These are phyloP conservation scores for Dromius quadrimaculatus DNA, from an alignment of 2,888 invertebrate species.

Conservation along the genomic window DNA sequence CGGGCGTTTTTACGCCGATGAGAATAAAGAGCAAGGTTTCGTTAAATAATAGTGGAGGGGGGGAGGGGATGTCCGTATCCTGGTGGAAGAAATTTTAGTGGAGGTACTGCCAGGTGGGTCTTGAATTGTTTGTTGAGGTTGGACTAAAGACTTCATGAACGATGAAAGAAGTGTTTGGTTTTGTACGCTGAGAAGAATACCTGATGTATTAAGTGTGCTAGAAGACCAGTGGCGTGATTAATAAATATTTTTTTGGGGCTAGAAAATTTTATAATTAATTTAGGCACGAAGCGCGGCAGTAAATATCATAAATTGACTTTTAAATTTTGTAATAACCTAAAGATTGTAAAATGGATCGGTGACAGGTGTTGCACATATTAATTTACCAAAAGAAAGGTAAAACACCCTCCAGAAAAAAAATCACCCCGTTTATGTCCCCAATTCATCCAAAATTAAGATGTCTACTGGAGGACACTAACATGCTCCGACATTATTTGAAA, in stretches of 20 bases:
- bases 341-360: no score
- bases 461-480: conserved; percentile 47
- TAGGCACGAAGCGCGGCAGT: no score
- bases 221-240: conserved; percentile 31
- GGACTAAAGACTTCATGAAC: no score
- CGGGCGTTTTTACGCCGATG: conserved; percentile 5
- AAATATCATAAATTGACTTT: no score
- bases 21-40: background rate
- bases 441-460: conserved; percentile 32
- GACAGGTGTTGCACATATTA: background rate
- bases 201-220: conserved; percentile 4
- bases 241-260: background rate
- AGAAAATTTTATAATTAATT: background rate
- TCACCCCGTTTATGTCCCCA: conserved; percentile 21
- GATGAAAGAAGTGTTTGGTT: conserved; percentile 36
- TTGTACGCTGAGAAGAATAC: conserved; percentile 43
- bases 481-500: conserved; percentile 42
- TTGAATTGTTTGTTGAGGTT: no score
- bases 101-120: no score
- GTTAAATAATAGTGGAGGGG: background rate
- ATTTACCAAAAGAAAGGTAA: background rate
- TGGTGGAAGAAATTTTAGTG: background rate
- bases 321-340: no score
- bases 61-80: conserved; percentile 30
- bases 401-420: background rate